phyloP scores from a whole-genome alignment of 2,888 invertebrate genomes.

The Nezara viridula region DNA sequence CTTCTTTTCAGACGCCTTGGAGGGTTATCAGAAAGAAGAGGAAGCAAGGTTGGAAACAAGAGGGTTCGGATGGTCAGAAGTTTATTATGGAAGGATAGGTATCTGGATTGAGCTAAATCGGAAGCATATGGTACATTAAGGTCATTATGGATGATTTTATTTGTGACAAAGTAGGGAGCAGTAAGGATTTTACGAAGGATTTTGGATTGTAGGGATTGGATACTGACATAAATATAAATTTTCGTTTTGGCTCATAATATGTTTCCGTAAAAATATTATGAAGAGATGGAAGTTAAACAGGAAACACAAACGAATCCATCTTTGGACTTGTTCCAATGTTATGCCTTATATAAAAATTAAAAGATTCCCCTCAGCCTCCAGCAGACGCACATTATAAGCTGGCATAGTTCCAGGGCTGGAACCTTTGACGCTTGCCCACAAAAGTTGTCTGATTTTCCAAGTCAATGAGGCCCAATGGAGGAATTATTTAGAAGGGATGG shows the following conservation, averaged over 20 bases:
- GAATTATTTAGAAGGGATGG: background rate
- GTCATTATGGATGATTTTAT: no score
- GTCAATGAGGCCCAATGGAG: background rate
- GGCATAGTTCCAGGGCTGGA: background rate
- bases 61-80: no score
- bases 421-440: background rate
- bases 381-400: background rate
- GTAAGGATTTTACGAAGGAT: no score
- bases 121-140: no score
- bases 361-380: background rate
- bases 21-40: no score
- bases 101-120: no score
- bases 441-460: slow-evolving; percentile 16
- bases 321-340: background rate
- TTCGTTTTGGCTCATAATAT: background rate
- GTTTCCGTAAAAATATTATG: background rate
- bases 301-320: background rate
- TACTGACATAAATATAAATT: no score
- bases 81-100: no score
- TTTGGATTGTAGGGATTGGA: no score
- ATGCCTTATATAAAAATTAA: background rate
- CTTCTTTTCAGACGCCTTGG: no score
- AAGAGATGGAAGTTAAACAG: background rate
- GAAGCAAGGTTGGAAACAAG: no score
- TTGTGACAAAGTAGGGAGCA: no score